Percentiles rank a stretch among this genome's conserved stretches.
Evolutionary conservation across 2,888 invertebrate species (phyloP).

Genomic region (Conus canariensis): DNA sequence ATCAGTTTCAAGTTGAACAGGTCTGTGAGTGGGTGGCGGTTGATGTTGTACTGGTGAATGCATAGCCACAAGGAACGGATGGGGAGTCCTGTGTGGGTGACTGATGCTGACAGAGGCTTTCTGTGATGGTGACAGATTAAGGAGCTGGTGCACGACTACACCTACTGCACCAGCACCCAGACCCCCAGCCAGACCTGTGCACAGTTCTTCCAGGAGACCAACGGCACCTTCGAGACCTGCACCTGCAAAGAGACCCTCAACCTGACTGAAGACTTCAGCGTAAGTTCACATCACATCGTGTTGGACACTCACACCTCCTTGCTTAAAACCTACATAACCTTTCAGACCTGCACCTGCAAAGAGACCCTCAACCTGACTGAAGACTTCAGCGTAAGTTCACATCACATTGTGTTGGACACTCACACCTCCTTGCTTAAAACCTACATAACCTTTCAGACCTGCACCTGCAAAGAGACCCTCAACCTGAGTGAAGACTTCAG

Average conservation of each 20-base stretch:
- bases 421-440: neutral
- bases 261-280: constrained; percentile 86
- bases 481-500: constrained; percentile 86
- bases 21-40: no score
- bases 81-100: neutral
- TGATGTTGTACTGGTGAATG: no score
- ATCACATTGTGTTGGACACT: neutral
- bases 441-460: constrained; percentile 75
- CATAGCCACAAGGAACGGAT: neutral
- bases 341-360: constrained; percentile 83
- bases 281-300: constrained; percentile 70
- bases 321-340: constrained; percentile 45
- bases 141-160: constrained; percentile 91
- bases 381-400: constrained; percentile 84
- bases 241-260: constrained; percentile 85
- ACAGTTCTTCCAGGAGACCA: constrained; percentile 64
- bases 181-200: constrained; percentile 59
- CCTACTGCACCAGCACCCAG: constrained; percentile 83
- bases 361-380: constrained; percentile 86
- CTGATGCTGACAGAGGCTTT: neutral
- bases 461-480: constrained; percentile 86
- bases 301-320: neutral
- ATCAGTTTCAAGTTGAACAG: no score
- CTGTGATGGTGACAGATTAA: constrained; percentile 81
- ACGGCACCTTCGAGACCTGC: constrained; percentile 80